Percentiles rank a stretch among this genome's conserved stretches.
These are phyloP conservation scores for Rhagologus leucostigma DNA, from an alignment of 2,113 vertebrate genomes.

Conservation along the genomic window DNA sequence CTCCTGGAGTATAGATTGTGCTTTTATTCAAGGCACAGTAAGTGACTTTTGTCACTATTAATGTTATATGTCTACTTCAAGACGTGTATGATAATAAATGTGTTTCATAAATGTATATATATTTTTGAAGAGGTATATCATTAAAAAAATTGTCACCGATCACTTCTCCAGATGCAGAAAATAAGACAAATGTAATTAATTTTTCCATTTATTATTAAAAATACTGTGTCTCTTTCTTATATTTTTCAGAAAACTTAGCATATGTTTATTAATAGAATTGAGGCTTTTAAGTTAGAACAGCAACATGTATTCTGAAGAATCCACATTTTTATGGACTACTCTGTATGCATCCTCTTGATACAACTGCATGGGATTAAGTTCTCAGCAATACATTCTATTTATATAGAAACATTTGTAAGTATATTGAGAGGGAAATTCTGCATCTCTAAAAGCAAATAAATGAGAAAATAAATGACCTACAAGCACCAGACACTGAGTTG, in stretches of 20 bases:
- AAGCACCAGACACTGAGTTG: conserved; percentile 27
- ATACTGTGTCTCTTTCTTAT: neutral
- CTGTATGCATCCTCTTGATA: neutral
- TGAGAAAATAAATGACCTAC: conserved; percentile 67
- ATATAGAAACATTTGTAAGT: conserved; percentile 46
- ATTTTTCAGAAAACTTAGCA: neutral
- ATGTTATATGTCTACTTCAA: neutral
- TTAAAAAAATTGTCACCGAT: neutral
- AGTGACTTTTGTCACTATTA: neutral
- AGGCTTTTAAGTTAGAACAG: neutral
- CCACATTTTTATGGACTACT: neutral
- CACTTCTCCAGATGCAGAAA: neutral
- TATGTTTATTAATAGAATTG: neutral
- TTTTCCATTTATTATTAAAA: neutral
- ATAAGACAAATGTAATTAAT: neutral
- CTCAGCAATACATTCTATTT: conserved; percentile 4
- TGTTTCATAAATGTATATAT: neutral
- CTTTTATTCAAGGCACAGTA: neutral
- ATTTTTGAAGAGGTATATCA: neutral
- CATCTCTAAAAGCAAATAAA: conserved; percentile 36
- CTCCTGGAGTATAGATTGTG: neutral
- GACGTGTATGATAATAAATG: neutral
- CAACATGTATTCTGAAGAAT: neutral
- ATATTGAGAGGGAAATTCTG: conserved; percentile 36
- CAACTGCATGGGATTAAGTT: neutral